phyloP scores from a whole-genome alignment of 2,797 vertebrate genomes.

The Peromyscus aztecus region DNA sequence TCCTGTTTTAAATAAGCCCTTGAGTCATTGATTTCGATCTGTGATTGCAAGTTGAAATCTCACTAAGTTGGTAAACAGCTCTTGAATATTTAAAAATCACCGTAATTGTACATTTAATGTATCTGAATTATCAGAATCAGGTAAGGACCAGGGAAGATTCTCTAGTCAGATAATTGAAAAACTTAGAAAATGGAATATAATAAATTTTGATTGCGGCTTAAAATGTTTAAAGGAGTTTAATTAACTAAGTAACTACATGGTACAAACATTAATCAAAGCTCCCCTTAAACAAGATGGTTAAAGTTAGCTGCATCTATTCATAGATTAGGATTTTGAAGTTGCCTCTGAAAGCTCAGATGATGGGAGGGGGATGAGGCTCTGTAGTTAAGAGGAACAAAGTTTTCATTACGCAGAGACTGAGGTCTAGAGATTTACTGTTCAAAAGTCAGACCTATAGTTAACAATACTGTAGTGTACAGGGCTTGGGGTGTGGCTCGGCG shows the following conservation, averaged over 20 bases:
- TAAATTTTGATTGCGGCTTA: conserved; percentile 78
- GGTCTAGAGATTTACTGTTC: background rate
- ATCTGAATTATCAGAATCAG: conserved; percentile 70
- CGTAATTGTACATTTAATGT: conserved; percentile 51
- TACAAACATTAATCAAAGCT: conserved; percentile 78
- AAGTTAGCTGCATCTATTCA: conserved; percentile 64
- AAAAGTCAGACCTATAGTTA: background rate
- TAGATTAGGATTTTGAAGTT: conserved; percentile 50
- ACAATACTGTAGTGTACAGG: background rate
- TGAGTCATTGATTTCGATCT: conserved; percentile 55
- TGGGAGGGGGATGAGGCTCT: too few species aligned
- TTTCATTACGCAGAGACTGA: rapidly evolving
- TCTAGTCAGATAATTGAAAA: conserved; percentile 71
- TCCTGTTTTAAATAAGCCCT: conserved; percentile 65
- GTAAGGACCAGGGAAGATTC: conserved; percentile 40
- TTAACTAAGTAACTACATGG: conserved; percentile 78
- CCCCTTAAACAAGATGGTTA: conserved; percentile 58
- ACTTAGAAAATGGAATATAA: conserved; percentile 73
- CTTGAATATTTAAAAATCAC: conserved; percentile 74
- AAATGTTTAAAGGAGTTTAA: conserved; percentile 81
- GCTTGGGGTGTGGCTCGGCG: background rate
- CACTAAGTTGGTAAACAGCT: conserved; percentile 67
- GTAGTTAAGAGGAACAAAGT: background rate
- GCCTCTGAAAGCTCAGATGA: conserved; percentile 8
- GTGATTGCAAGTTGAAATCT: conserved; percentile 53